Conservation (phyloP, 2,888 invertebrate species). For the Drosophila hamatofila region DNA sequence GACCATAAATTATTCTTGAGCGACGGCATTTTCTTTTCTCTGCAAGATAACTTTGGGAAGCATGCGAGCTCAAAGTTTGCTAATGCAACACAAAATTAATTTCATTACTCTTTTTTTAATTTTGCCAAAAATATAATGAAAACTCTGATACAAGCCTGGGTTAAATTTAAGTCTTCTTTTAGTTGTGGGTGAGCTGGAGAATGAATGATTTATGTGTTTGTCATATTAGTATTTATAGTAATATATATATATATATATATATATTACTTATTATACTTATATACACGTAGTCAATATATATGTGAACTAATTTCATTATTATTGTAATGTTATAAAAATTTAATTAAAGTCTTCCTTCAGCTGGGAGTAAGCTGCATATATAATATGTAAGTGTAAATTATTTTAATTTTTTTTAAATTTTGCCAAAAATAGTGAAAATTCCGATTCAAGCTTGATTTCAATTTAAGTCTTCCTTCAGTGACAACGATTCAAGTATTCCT, state of each 20-base stretch:
- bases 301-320: too few species aligned
- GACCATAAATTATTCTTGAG: conserved; percentile 19
- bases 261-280: too few species aligned
- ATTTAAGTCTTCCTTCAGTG: too few species aligned
- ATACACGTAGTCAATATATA: too few species aligned
- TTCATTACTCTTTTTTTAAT: conserved; percentile 22
- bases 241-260: too few species aligned
- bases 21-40: background rate
- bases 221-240: background rate
- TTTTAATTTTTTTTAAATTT: conserved; percentile 5
- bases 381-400: too few species aligned
- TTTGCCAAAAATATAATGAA: background rate
- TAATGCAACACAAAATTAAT: conserved; percentile 18
- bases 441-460: too few species aligned
- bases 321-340: too few species aligned
- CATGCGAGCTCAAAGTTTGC: conserved; percentile 27
- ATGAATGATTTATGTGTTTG: background rate
- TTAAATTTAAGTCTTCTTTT: background rate
- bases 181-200: too few species aligned
- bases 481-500: too few species aligned
- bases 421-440: background rate
- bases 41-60: conserved; percentile 2
- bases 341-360: too few species aligned
- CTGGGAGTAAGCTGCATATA: too few species aligned
- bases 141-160: background rate